Conservation (phyloP, 2,888 invertebrate genomes). For the Pemphredon lugubris region DNA sequence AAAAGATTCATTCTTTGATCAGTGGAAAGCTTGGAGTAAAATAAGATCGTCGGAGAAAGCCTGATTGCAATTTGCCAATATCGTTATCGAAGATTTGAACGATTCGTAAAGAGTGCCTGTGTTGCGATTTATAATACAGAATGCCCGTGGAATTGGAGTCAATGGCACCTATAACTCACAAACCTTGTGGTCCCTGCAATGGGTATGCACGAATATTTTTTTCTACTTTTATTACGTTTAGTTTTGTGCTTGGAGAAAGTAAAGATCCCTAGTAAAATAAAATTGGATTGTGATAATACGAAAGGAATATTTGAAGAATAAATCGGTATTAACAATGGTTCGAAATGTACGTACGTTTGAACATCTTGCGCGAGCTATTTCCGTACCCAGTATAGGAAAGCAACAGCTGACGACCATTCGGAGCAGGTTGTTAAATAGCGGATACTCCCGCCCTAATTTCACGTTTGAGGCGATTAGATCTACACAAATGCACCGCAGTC, state of each 20-base stretch:
- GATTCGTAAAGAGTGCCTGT: too few species aligned
- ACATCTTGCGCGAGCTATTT: too few species aligned
- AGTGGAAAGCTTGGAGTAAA: neutral
- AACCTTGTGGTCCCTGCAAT: slow-evolving; percentile 55
- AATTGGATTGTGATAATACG: too few species aligned
- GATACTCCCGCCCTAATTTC: slow-evolving; percentile 26
- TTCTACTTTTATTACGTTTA: neutral
- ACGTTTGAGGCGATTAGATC: slow-evolving; percentile 20
- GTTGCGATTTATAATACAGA: slow-evolving; percentile 1
- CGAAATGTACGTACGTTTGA: too few species aligned
- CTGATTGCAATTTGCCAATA: too few species aligned
- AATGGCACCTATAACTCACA: slow-evolving; percentile 62
- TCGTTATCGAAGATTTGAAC: too few species aligned
- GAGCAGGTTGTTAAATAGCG: slow-evolving; percentile 7
- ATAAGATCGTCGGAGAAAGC: neutral
- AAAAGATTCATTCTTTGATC: neutral
- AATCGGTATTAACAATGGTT: too few species aligned
- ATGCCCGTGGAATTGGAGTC: slow-evolving; percentile 76
- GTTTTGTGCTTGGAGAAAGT: too few species aligned
- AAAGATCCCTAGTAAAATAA: too few species aligned
- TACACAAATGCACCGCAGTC: neutral
- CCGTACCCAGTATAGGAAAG: too few species aligned
- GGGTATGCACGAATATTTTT: slow-evolving; percentile 57
- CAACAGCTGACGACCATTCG: slow-evolving; percentile 47
- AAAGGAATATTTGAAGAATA: too few species aligned